Percentiles rank a stretch among this genome's conserved stretches.
phyloP scores from a whole-genome alignment of 2,888 invertebrate genomes.

The Lasius fuliginosus region DNA sequence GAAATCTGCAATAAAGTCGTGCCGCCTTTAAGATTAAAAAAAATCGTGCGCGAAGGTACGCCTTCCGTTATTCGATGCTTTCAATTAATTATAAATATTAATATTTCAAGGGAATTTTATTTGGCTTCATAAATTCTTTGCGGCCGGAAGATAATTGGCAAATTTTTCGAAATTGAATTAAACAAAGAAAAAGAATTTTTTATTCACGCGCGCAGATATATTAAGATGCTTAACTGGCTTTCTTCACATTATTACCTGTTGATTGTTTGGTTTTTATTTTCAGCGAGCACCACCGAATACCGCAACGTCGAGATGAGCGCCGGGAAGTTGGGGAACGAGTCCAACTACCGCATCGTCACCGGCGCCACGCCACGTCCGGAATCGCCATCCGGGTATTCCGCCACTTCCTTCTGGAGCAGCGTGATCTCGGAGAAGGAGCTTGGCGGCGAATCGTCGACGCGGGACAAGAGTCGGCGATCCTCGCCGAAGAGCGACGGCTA shows the following conservation, averaged over 20 bases:
- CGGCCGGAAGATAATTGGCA: neutral
- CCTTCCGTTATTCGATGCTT: neutral
- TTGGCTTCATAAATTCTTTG: neutral
- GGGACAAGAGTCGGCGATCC: conserved; percentile 17
- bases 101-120: neutral
- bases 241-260: neutral
- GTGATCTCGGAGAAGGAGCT: conserved; percentile 3
- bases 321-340: conserved; percentile 52
- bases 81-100: neutral
- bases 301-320: neutral
- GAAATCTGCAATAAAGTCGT: conserved; percentile 73
- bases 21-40: conserved; percentile 82
- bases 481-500: conserved; percentile 63
- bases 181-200: neutral
- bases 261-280: neutral
- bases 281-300: neutral
- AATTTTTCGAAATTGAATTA: neutral
- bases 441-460: neutral
- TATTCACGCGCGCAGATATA: neutral
- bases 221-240: neutral
- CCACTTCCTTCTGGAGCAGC: conserved; percentile 34
- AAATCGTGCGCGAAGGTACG: conserved; percentile 69
- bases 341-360: conserved; percentile 78
- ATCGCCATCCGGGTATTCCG: neutral
- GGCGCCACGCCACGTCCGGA: conserved; percentile 68